Base-by-base conservation (phyloP, 2,113 vertebrate species). In the Morone chrysops region DNA sequence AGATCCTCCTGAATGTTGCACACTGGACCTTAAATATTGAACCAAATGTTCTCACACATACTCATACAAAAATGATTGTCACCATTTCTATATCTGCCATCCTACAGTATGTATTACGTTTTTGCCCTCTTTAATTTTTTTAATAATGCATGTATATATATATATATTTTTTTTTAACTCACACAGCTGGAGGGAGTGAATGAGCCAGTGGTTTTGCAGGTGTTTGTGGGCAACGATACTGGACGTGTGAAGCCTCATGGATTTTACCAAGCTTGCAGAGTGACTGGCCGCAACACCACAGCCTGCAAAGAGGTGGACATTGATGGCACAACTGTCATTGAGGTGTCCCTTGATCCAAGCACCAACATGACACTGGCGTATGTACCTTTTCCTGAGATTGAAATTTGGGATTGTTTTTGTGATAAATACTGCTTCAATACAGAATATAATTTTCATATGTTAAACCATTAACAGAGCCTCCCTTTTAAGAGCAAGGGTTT, bases 241-340 rank as follows among this genome's bases (percentile, higher is more conserved):
- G 98, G 98, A 2, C 97, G 98, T 3, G 97, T 99, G 88, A 99
- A 98, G 88, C 98, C 98, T 0, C 98, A 99, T n/a, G 98, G 98
- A 22, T 99, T 99, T 95, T 99, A 99, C 92, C 98, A 99, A 94
- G 98, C 98, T 43, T 99, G 98, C 90, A 94, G 97, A 50, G 98
- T 99, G 5, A 99, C 98, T 0, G 98, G 98, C 45, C 96, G 98
- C 79, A 99, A 99, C 94, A 99, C 98, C 50, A 99, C 97, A 3
- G 97, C 98, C 81, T 99, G 98, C 91, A 98, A 97, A 90, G 98
- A 99, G 92, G 96, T 99, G 81, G 97, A 99, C 84, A 96, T 99
- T 7, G 97, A 98, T 86, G 97, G 98, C 40, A 99, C 98, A 25
- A 99, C 97, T 0, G 98, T 99, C 83, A 99, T 99, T 62, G 98